A percentile compares a stretch with the other conserved stretches of the same genome.
Evolutionary conservation across 2,888 invertebrate genomes (phyloP).

Genomic region (Micoletzkya japonica): DNA sequence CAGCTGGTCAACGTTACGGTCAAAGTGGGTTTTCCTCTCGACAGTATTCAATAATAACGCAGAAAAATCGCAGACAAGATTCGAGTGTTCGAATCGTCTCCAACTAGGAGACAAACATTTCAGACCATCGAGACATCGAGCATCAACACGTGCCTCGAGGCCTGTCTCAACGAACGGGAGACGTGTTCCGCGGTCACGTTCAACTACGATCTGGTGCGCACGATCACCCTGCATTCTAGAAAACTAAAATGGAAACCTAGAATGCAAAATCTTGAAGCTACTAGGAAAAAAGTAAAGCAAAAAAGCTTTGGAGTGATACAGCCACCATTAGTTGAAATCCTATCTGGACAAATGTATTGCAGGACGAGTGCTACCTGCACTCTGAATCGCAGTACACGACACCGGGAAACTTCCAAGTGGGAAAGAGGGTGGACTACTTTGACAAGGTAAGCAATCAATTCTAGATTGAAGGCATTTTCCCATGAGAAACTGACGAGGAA

Average conservation of each 20-base stretch:
- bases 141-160: conserved; percentile 48
- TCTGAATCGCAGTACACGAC: conserved; percentile 51
- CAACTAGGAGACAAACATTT: neutral
- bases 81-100: too few relatives aligned
- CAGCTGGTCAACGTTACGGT: conserved; percentile 45
- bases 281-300: too few relatives aligned
- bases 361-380: conserved; percentile 60
- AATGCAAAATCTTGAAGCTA: too few relatives aligned
- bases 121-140: conserved; percentile 42
- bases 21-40: conserved; percentile 30
- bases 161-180: conserved; percentile 51
- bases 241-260: too few relatives aligned
- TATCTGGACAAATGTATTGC: conserved; percentile 18
- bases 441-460: too few relatives aligned
- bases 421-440: conserved; percentile 56
- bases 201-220: conserved; percentile 42
- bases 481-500: too few relatives aligned
- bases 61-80: too few relatives aligned
- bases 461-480: too few relatives aligned
- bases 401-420: conserved; percentile 51
- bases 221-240: too few relatives aligned
- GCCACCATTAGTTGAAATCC: neutral
- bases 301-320: too few relatives aligned
- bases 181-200: conserved; percentile 62
- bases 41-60: neutral